Base-by-base conservation (phyloP, 2,888 invertebrate species). In the Pseudococcus viburni region DNA sequence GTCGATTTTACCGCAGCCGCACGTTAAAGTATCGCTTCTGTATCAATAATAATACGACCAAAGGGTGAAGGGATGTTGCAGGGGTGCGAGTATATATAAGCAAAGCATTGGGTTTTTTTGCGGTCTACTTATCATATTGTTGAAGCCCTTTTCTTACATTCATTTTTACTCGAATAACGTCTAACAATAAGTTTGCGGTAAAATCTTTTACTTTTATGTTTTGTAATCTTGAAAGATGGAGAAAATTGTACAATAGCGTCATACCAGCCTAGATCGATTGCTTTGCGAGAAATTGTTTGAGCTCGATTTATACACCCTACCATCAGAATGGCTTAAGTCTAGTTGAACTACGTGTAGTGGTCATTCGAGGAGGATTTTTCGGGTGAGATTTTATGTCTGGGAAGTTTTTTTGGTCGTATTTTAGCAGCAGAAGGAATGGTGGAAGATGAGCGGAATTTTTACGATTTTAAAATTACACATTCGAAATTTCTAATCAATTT, bases 101-200 rank as follows among this genome's bases (percentile, higher is more conserved):
- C n/a, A n/a, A n/a, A n/a, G 26, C 26, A 2, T 2, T n/a, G n/a
- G 17, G 59, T 3, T 17, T 59, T 59, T 59, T 59, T n/a, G 59
- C 59, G 59, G 59, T 59, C 59, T 59, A 59, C 59, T 59, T 59
- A 59, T 64, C 64, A 64, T 64, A 64, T 64, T 64, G 64, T 64
- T 15, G 64, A 22, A 64, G 19, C 22, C 12, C 22, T 22, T 64
- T 64, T 64, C 64, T 64, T 64, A 64, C 11, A 17, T 19, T 64
- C 1, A 64, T 64, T 64, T 22, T 64, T 64, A 64, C 64, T 64
- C 64, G 64, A 64, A 12, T 55, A 64, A 64, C 64, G 64, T 64
- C 64, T 22, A 64, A 64, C 22, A 64, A 64, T 64, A 64, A 64
- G 64, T 64, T 22, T 64, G 64, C 22, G 64, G 64, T 64, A 15